Base-by-base conservation (phyloP, 2,797 vertebrate genomes). In the Phrynocephalus forsythii region DNA sequence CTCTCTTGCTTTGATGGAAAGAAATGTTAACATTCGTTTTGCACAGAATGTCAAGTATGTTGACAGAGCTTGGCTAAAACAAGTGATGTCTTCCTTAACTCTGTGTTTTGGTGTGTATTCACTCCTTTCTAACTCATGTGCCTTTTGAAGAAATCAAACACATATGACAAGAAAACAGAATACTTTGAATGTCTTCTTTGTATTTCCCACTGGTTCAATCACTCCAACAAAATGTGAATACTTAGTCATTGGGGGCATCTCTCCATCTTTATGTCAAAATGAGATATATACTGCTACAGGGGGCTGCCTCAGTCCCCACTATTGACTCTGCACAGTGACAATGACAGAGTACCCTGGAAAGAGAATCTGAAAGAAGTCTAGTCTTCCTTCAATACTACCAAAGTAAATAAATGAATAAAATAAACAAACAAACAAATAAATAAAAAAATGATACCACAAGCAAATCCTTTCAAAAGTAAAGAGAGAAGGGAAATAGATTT, bases 201-300 rank as follows among this genome's bases (percentile, higher is more conserved):
- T 52, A 83, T 86, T 76, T 75, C 1, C 5, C 8, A 83, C 7
- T 85, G 1, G 24, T 76, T 8, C 30, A 48, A 66, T 44, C 44
- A 11, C 3, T 83, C 26, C 22, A 50, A 10, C 50, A 82, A 80
- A 80, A 28, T 48, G 1, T 78, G 66, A 90, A 72, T 7, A 52
- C 26, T 71, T 85, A n/a, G 11, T 77, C 72, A 30, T 48, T 77
- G 30, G 20, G 28, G 75, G 2, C 68, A 84, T 75, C 1, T 67
- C 2, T 89, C 28, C 26, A 56, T 79, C 56, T 89, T 67, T n/a
- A 50, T 85, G 18, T 92, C 83, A 86, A 90, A 83, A 78, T 67
- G 11, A 0, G 0, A 18, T 82, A 67, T 85, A 86, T 88, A 83
- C n/a, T 33, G 9, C 24, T 18, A 18, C 67, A 77, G 50, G 50